Conservation (phyloP, 2,113 vertebrate species). For the Rhinolophus ferrumequinum region DNA sequence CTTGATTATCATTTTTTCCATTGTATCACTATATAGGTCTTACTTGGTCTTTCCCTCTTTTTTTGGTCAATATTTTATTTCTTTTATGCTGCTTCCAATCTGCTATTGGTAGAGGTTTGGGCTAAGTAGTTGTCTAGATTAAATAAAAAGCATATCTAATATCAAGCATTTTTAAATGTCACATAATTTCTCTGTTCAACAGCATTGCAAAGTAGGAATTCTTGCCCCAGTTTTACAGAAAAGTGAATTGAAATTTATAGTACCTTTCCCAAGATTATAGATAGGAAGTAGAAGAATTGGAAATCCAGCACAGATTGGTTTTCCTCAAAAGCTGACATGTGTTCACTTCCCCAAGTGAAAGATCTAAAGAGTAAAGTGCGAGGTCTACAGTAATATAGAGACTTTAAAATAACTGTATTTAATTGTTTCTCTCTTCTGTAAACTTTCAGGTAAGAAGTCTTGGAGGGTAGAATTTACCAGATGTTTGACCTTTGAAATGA, state of each 20-base stretch:
- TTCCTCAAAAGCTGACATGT: neutral
- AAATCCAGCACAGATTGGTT: neutral
- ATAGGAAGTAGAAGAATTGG: neutral
- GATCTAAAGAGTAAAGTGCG: neutral
- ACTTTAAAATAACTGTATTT: neutral
- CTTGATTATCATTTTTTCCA: neutral
- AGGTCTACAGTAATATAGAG: neutral
- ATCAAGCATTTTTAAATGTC: neutral
- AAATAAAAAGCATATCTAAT: neutral
- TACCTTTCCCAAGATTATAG: neutral
- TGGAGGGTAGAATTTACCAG: neutral
- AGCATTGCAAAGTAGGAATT: neutral
- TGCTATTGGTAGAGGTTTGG: neutral
- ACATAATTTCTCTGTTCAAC: neutral
- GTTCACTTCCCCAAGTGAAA: neutral
- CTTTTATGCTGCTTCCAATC: neutral
- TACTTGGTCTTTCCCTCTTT: neutral
- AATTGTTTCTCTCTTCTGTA: neutral
- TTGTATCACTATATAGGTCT: neutral
- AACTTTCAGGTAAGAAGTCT: neutral
- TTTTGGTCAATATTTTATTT: neutral
- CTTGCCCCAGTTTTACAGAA: neutral
- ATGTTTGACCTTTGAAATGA: neutral
- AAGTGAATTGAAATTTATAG: neutral
- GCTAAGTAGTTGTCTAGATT: neutral